Base-by-base conservation (phyloP, 1,140 invertebrate genomes). In the Diuraphis noxia region DNA sequence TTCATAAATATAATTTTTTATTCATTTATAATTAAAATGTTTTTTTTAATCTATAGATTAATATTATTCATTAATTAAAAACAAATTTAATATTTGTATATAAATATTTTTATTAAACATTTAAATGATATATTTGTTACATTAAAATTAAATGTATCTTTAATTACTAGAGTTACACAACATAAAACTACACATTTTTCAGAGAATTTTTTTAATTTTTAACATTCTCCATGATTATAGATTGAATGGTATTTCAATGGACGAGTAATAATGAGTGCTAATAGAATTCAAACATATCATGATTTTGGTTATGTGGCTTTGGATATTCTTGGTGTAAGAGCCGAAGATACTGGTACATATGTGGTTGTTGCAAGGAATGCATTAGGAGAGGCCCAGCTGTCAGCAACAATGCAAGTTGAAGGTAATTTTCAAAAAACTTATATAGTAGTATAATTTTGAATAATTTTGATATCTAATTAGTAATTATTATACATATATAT, bases 231-330 rank as follows among this genome's bases (percentile, higher is more conserved):
- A 1, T 36, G 25, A 92, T 36, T 52, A 34, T 52, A 94, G 91
- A 96, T 98, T 92, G 97, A 98, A 94, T 98, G 98, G 98, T 98
- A 97, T 93, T 97, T 97, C 93, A 98, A 99, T 94, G 97, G 97
- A 21, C 96, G 97, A 93, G 95, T 97, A 86, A 96, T 98, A 88
- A 96, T 96, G 93, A 95, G 96, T 84, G 97, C 97, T 41, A 98
- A 97, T 93, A 95, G 97, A 93, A 98, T 98, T 93, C 97, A 98
- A 94, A 98, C 97, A 17, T 98, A 98, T 94, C 97, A 99, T 93
- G 98, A 99, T 94, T 99, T 99, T 94, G 98, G 98, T 92, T 99
- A 98, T 93, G 98, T 99, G 17, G 97, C 98, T 81, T 95, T 99
- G 92, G 98, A 99, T 93, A 98, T 99, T 93, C 94, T 97, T 91